These are phyloP conservation scores for Sus cebifrons DNA, from an alignment of 2,797 vertebrate genomes.

Conservation along the genomic window DNA sequence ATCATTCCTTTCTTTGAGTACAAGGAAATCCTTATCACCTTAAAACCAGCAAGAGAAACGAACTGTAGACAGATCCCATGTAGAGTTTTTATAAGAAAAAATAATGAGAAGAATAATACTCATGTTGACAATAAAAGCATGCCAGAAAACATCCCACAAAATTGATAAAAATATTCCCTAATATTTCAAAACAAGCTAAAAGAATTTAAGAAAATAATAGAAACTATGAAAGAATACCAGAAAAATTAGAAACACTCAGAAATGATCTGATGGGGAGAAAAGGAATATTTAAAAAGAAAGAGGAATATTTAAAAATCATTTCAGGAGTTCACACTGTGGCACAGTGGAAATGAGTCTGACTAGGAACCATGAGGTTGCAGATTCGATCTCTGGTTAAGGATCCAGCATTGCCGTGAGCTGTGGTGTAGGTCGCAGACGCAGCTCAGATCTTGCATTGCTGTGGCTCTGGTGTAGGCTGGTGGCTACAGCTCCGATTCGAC, in stretches of 20 bases:
- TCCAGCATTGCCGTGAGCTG: too few species aligned
- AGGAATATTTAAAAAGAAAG: conserved; percentile 25
- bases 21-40: background rate
- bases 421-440: too few species aligned
- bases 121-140: background rate
- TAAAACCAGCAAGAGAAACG: background rate
- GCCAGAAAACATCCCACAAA: conserved; percentile 42
- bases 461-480: too few species aligned
- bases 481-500: too few species aligned
- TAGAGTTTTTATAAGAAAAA: conserved; percentile 42
- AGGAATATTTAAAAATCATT: conserved; percentile 13
- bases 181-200: conserved; percentile 53
- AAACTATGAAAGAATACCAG: conserved; percentile 22
- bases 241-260: conserved; percentile 69
- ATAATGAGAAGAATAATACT: conserved; percentile 39
- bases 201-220: conserved; percentile 57
- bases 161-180: conserved; percentile 19
- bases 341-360: too few species aligned
- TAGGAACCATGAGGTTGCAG: too few species aligned
- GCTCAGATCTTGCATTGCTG: too few species aligned
- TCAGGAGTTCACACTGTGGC: background rate
- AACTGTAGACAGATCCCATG: background rate
- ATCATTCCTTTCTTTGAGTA: background rate
- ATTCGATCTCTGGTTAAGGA: too few species aligned
- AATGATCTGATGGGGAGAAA: background rate